These are phyloP conservation scores for Platichthys stellatus DNA, from an alignment of 2,113 vertebrate species.

Conservation along the genomic window DNA sequence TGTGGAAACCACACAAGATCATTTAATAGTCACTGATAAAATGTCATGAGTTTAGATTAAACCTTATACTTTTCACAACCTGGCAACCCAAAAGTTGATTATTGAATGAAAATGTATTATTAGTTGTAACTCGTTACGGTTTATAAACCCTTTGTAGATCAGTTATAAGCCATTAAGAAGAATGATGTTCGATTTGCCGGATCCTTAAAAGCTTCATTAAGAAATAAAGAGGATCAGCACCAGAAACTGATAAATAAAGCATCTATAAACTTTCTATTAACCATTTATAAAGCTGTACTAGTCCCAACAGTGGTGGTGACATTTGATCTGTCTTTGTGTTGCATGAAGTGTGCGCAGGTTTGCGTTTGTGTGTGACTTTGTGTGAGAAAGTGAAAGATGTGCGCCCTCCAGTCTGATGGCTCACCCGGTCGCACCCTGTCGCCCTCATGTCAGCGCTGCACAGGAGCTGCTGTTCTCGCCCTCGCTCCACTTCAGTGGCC, in stretches of 20 bases:
- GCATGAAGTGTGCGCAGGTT: neutral
- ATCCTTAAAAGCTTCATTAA: neutral
- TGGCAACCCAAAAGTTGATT: too few species aligned
- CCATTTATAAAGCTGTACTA: neutral
- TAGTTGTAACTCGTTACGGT: neutral
- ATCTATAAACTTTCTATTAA: neutral
- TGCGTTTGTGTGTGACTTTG: slow-evolving; percentile 18
- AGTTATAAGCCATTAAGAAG: neutral
- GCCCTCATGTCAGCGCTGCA: slow-evolving; percentile 57
- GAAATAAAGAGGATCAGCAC: neutral
- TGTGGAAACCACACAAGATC: too few species aligned
- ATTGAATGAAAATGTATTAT: too few species aligned
- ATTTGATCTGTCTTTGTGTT: neutral
- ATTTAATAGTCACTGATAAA: too few species aligned
- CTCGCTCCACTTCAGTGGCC: slow-evolving; percentile 42
- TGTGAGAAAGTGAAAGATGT: slow-evolving; percentile 45
- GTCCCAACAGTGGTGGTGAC: neutral
- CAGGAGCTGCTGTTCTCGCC: slow-evolving; percentile 53
- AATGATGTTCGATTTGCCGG: neutral
- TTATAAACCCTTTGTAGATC: neutral
- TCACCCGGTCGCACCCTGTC: slow-evolving; percentile 67
- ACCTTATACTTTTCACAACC: too few species aligned
- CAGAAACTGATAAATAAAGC: neutral
- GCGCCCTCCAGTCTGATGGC: slow-evolving; percentile 41
- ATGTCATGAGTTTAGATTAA: too few species aligned